A percentile compares a stretch with the other conserved stretches of the same genome.
These are phyloP conservation scores for Ploceus nigricollis DNA, from an alignment of 2,113 vertebrate genomes.

Conservation along the genomic window DNA sequence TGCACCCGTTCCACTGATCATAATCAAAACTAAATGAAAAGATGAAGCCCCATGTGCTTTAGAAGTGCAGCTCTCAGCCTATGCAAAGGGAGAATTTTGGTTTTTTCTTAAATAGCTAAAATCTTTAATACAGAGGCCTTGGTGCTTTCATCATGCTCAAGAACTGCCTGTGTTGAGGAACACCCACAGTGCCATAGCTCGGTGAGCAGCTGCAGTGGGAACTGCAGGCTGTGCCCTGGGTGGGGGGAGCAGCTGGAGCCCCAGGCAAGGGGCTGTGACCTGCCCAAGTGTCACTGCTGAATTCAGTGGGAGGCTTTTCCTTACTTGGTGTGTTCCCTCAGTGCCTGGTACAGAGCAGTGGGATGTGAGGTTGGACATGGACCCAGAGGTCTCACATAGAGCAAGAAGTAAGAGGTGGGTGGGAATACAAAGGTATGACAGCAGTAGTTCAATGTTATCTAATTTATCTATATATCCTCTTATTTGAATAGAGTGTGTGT, in stretches of 20 bases:
- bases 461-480: neutral
- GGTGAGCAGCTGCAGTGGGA: neutral
- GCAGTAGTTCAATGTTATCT: neutral
- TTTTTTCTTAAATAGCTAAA: neutral
- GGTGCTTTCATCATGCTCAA: neutral
- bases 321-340: neutral
- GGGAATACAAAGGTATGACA: neutral
- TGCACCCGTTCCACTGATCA: neutral
- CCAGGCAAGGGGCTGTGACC: neutral
- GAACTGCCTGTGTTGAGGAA: neutral
- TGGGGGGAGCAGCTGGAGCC: neutral
- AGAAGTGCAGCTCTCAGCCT: neutral
- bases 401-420: neutral
- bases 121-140: neutral
- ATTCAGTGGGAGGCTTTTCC: neutral
- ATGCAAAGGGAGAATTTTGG: neutral
- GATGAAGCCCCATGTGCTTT: neutral
- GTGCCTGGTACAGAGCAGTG: neutral
- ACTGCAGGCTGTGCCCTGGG: neutral
- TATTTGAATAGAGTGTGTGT: neutral
- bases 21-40: neutral
- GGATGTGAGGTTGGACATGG: neutral
- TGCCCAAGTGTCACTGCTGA: neutral
- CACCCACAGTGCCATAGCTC: accelerated
- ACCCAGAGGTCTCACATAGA: neutral